phyloP scores from a whole-genome alignment of 2,113 vertebrate species.

The Lates calcarifer region DNA sequence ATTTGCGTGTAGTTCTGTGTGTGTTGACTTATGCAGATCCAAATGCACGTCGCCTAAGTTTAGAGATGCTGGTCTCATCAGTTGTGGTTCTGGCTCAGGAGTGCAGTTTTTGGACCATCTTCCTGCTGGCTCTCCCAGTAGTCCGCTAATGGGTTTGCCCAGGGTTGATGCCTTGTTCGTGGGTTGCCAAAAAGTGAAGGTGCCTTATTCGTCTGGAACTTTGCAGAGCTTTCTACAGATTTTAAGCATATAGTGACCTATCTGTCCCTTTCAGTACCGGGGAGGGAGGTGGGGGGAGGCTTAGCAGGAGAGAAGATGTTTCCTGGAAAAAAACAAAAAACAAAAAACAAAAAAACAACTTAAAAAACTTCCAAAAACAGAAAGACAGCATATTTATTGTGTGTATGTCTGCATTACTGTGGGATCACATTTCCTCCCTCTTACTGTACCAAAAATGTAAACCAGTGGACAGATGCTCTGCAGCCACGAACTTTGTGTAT shows the following conservation, averaged over 20 bases:
- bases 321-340: slow-evolving; percentile 15
- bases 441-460: slow-evolving; percentile 24
- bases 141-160: slow-evolving; percentile 61
- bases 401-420: slow-evolving; percentile 24
- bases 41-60: slow-evolving; percentile 60
- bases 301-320: slow-evolving; percentile 31
- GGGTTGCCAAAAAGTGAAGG: slow-evolving; percentile 53
- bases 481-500: slow-evolving; percentile 26
- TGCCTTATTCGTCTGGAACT: slow-evolving; percentile 36
- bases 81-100: slow-evolving; percentile 58
- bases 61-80: slow-evolving; percentile 65
- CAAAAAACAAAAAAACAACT: neutral
- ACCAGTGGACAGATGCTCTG: slow-evolving; percentile 25
- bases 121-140: slow-evolving; percentile 49
- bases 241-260: slow-evolving; percentile 20
- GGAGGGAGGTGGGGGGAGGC: neutral
- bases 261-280: slow-evolving; percentile 37
- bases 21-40: slow-evolving; percentile 70
- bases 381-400: slow-evolving; percentile 36
- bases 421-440: slow-evolving; percentile 38
- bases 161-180: slow-evolving; percentile 33
- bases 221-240: slow-evolving; percentile 25
- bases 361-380: slow-evolving; percentile 15
- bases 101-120: slow-evolving; percentile 28
- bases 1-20: slow-evolving; percentile 31